Base-by-base conservation (phyloP, 1,140 invertebrate genomes). In the Oedothorax gibbosus region DNA sequence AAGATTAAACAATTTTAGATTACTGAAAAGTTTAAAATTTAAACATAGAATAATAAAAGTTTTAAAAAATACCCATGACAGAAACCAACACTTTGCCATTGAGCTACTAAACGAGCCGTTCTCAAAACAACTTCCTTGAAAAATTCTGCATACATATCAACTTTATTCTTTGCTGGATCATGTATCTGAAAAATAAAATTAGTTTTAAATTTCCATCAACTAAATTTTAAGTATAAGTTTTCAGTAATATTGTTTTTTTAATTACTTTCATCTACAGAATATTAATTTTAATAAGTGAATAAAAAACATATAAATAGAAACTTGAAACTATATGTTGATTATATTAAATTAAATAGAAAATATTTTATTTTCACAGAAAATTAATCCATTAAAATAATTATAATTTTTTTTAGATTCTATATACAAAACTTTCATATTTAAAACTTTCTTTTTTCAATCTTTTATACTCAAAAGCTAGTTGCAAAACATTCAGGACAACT, bases 31-130 rank as follows among this genome's bases (percentile, higher is more conserved):
- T 75, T 75, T 75, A 35, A 57, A 9, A 15, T 15, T 72, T 35
- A 21, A 69, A 69, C 35, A 35, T 35, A 35, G 5, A 35, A 35
- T 35, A 35, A 35, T 35, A 35, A 35, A 35, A 35, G 35, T 35
- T 35, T 35, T 14, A 60, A 60, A 14, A 12, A 60, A 50, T 81
- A 86, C 86, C 93, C 93, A 88, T 94, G 93, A 12, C 92, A 91
- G 86, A 93, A 94, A 0, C 93, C 93, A 20, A 93, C 89, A 90
- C 91, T 90, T 91, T 93, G 93, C 93, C 93, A 94, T 69, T 79
- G n/a, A 35, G 90, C 91, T 54, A 91, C 89, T 81, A 91, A 80
- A 72, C 81, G 57, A 50, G 91, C 90, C 50, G 90, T 91, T 65
- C 88, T 60, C 15, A 84, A 54, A 3, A 91, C 90, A 83, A 91